These are phyloP conservation scores for Chaetura pelagica DNA, from an alignment of 2,113 vertebrate species.

Conservation along the genomic window DNA sequence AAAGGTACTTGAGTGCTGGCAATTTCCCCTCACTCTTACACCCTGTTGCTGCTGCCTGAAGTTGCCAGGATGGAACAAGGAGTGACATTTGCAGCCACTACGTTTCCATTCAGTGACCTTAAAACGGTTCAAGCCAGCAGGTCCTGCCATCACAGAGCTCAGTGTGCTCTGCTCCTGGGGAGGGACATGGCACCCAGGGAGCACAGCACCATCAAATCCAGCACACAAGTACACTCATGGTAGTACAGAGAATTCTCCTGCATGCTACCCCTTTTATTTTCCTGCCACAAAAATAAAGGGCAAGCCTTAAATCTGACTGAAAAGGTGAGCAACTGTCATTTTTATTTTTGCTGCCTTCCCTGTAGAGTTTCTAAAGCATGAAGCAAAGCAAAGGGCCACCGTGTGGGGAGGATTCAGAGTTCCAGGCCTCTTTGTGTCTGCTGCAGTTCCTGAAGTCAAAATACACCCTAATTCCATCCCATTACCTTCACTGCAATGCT, in stretches of 20 bases:
- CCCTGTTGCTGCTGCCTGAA: background rate
- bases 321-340: background rate
- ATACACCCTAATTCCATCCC: background rate
- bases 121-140: background rate
- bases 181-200: background rate
- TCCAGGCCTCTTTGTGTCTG: background rate
- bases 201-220: background rate
- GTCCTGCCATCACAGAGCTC: background rate
- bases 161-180: background rate
- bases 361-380: background rate
- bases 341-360: background rate
- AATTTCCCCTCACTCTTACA: background rate
- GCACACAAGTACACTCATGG: background rate
- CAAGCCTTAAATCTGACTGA: background rate
- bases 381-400: background rate
- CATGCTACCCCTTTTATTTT: slow-evolving; percentile 10
- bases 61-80: background rate
- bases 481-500: background rate
- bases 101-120: slow-evolving; percentile 1
- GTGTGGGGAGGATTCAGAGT: background rate
- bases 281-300: background rate
- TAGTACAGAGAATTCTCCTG: background rate
- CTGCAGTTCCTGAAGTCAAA: background rate
- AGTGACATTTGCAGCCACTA: background rate
- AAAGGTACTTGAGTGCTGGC: background rate